A percentile compares a stretch with the other conserved stretches of the same genome.
Evolutionary conservation across 2,797 vertebrate genomes (phyloP).

Genomic region (Crocodylus rhombifer): DNA sequence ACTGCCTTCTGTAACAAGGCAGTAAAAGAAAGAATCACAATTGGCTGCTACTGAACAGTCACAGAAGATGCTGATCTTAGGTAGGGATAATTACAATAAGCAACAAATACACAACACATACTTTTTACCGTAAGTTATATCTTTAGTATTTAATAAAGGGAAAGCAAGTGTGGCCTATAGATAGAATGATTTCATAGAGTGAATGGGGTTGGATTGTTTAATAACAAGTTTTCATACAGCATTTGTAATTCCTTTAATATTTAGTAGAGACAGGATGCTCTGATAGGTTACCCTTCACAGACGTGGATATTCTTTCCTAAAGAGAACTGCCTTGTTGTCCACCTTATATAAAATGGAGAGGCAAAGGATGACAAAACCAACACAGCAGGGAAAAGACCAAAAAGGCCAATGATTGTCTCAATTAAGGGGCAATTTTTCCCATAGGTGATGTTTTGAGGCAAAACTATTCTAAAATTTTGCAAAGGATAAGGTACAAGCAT

Average conservation of each 20-base stretch:
- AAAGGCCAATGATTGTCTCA: constrained; percentile 61
- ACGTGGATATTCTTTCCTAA: constrained; percentile 50
- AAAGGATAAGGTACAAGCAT: constrained; percentile 48
- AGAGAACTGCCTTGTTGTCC: constrained; percentile 51
- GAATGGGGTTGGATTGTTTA: constrained; percentile 56
- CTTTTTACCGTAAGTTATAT: not conserved
- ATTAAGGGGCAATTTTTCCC: constrained; percentile 39
- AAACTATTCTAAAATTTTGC: constrained; percentile 55
- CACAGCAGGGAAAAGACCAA: constrained; percentile 58
- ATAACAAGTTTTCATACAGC: constrained; percentile 13
- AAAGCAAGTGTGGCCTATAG: constrained; percentile 12
- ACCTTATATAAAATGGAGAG: constrained; percentile 60
- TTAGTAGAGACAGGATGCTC: constrained; percentile 38
- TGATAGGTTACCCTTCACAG: constrained; percentile 63
- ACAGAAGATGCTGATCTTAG: not conserved
- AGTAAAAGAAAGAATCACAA: not conserved
- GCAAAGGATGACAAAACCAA: constrained; percentile 50
- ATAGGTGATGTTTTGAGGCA: constrained; percentile 58
- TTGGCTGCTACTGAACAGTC: not conserved
- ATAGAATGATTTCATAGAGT: constrained; percentile 18
- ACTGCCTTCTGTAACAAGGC: not conserved
- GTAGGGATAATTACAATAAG: constrained; percentile 20
- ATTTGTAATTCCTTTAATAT: constrained; percentile 67
- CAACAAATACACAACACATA: not conserved
- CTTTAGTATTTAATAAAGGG: not conserved